Percentiles rank a stretch among this genome's conserved stretches.
These are phyloP conservation scores for Triplophysa yarkandensis DNA, from an alignment of 2,797 vertebrate genomes.

Conservation along the genomic window DNA sequence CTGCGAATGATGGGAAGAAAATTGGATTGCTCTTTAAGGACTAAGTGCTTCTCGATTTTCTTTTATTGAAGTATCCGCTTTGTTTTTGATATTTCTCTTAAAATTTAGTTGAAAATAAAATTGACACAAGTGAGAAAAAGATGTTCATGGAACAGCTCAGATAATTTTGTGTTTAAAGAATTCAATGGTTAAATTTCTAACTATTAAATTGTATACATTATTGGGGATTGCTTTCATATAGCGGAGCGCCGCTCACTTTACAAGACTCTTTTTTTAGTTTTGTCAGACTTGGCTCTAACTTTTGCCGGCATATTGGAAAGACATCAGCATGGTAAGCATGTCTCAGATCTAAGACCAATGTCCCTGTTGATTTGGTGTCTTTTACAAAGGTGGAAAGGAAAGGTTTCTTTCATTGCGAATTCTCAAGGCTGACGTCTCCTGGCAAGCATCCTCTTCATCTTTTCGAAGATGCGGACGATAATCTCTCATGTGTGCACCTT, in stretches of 20 bases:
- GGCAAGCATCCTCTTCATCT: conserved; percentile 15
- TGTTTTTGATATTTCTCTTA: no score
- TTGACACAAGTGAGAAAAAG: no score
- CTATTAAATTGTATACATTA: no score
- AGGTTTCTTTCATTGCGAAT: conserved; percentile 61
- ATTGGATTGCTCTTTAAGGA: background rate
- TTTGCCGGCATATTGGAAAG: conserved; percentile 59
- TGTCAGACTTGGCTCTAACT: conserved; percentile 59
- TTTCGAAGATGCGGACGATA: background rate
- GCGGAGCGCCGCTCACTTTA: conserved; percentile 38
- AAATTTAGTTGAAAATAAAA: no score
- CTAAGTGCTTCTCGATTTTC: background rate
- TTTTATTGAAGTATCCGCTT: no score
- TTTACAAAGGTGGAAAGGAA: conserved; percentile 53
- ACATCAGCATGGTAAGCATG: conserved; percentile 51
- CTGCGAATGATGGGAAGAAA: background rate
- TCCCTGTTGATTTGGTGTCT: conserved; percentile 59
- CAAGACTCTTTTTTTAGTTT: conserved; percentile 56
- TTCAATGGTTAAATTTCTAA: no score
- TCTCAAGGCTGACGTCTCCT: conserved; percentile 53
- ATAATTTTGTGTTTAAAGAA: background rate
- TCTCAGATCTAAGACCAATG: conserved; percentile 51
- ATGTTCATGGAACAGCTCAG: background rate
- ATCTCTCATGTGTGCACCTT: background rate
- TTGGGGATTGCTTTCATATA: conserved; percentile 22